A percentile compares a stretch with the other conserved stretches of the same genome.
Conservation (phyloP, 64 coral and sea anemone genomes). For the Stichodactyla mertensii region DNA sequence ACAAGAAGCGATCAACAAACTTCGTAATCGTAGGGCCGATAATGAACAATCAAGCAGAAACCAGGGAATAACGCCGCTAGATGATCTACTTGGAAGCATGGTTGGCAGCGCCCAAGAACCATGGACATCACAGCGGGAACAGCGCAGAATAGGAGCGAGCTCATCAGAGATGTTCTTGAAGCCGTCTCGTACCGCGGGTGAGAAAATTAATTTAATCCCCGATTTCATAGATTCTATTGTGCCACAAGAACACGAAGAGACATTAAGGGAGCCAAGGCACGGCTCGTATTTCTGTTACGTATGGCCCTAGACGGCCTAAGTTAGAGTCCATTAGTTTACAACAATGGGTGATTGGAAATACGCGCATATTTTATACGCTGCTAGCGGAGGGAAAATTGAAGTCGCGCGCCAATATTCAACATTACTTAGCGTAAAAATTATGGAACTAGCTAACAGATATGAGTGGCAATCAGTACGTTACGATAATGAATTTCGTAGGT, state of each 20-base stretch:
- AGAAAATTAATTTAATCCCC: constrained; percentile 20
- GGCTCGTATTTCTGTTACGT: background rate
- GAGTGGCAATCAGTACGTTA: constrained; percentile 25
- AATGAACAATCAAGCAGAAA: too few relatives aligned
- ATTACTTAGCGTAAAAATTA: constrained; percentile 39
- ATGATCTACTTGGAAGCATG: too few relatives aligned
- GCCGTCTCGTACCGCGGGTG: background rate
- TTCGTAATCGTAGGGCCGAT: too few relatives aligned
- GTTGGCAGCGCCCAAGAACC: too few relatives aligned
- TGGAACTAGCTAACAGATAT: constrained; percentile 28
- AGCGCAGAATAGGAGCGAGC: too few relatives aligned
- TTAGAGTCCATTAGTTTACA: constrained; percentile 18
- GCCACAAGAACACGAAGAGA: constrained; percentile 25
- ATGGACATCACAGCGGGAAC: too few relatives aligned
- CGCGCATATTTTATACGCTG: constrained; percentile 34
- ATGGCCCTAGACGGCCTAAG: constrained; percentile 27
- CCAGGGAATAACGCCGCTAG: too few relatives aligned
- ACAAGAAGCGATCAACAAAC: too few relatives aligned
- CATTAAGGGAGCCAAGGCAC: background rate
- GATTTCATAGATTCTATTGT: constrained; percentile 46
- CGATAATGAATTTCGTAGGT: constrained; percentile 32
- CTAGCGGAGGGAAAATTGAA: background rate
- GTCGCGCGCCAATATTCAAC: background rate
- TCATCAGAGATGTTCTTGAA: background rate
- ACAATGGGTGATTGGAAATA: constrained; percentile 46